phyloP scores from a whole-genome alignment of 2,888 invertebrate species.

The Ophion obscuratus region DNA sequence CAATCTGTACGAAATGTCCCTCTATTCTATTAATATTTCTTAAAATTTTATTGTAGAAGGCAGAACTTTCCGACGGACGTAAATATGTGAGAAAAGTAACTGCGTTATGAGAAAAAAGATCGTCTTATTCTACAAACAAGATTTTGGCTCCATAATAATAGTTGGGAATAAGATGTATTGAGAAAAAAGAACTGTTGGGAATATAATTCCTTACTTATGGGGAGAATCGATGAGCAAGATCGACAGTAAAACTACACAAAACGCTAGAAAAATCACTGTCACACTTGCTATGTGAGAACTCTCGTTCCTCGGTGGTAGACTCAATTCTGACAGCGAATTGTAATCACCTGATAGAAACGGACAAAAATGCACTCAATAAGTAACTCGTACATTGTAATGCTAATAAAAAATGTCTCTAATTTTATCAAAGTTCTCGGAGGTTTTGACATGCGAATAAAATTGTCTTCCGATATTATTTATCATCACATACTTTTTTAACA shows the following conservation, averaged over 20 bases:
- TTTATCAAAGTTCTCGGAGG: too few species aligned
- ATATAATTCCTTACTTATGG: slow-evolving; percentile 41
- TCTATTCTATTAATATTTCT: not conserved
- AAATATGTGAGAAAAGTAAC: not conserved
- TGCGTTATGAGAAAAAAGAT: not conserved
- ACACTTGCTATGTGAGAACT: slow-evolving; percentile 51
- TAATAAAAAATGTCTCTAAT: not conserved
- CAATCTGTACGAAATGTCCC: slow-evolving; percentile 38
- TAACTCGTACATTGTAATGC: not conserved
- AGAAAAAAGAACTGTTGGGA: not conserved
- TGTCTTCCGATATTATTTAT: too few species aligned
- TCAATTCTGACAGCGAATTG: slow-evolving; percentile 54
- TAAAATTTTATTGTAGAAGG: not conserved
- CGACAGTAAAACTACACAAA: slow-evolving; percentile 47
- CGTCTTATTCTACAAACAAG: not conserved
- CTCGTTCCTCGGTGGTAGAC: slow-evolving; percentile 57
- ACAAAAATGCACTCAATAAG: not conserved
- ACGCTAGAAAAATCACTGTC: slow-evolving; percentile 40
- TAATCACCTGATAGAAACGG: slow-evolving; percentile 37
- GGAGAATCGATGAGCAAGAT: slow-evolving; percentile 53
- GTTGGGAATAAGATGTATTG: not conserved
- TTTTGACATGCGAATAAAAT: too few species aligned
- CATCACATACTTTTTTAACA: too few species aligned
- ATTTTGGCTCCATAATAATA: not conserved
- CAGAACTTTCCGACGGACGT: not conserved